phyloP scores from a whole-genome alignment of 2,797 vertebrate species.

The Agapornis canus region DNA sequence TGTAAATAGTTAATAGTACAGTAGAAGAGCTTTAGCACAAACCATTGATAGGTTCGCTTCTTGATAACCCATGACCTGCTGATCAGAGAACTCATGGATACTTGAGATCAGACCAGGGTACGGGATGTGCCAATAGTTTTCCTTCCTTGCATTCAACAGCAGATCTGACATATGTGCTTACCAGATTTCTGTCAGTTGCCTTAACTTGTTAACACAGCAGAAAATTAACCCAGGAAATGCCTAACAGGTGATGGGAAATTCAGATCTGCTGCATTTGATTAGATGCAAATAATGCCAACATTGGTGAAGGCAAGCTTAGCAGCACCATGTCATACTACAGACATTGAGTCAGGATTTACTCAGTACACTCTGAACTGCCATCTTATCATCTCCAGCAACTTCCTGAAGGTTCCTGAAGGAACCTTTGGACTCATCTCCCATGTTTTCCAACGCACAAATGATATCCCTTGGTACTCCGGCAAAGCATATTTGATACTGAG shows the following conservation, averaged over 20 bases:
- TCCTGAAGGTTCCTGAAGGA: not conserved
- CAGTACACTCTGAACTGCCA: rapidly evolving
- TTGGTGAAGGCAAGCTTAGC: not conserved
- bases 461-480: not conserved
- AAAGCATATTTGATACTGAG: not conserved
- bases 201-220: not conserved
- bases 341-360: not conserved
- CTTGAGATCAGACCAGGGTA: not conserved
- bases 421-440: not conserved
- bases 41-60: not conserved
- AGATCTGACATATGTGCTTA: not conserved
- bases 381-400: not conserved
- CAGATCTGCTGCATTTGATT: not conserved
- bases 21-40: not conserved
- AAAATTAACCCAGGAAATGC: not conserved
- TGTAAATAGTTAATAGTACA: not conserved
- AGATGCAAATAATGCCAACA: not conserved
- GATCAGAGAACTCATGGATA: not conserved
- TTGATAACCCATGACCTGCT: not conserved
- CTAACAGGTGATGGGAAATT: not conserved
- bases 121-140: not conserved
- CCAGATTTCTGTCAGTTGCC: rapidly evolving
- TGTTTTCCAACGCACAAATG: not conserved
- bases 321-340: not conserved
- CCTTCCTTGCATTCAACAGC: not conserved